phyloP scores from a whole-genome alignment of 2,113 vertebrate species.

The Pterophyllum scalare region DNA sequence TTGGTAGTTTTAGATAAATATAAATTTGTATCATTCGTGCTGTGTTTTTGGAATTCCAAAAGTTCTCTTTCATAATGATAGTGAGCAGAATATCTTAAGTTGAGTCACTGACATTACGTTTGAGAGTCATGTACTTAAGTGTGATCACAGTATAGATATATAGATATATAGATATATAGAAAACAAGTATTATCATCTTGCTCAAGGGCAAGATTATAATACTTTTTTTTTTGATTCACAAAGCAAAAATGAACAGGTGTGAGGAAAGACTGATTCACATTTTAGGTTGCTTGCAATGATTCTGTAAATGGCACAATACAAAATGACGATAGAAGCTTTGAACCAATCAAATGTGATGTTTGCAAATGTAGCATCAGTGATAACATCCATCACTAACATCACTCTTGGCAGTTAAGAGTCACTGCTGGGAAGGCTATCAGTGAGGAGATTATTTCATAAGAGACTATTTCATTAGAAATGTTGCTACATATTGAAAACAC shows the following conservation, averaged over 20 bases:
- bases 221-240: too few species aligned
- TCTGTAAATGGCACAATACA: too few species aligned
- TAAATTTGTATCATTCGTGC: too few species aligned
- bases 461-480: constrained; percentile 52
- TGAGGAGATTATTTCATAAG: constrained; percentile 61
- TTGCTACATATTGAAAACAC: constrained; percentile 61
- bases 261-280: rapidly evolving
- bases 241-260: too few species aligned
- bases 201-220: not conserved
- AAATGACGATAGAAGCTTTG: not conserved
- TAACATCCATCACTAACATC: constrained; percentile 14
- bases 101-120: not conserved
- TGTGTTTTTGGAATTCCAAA: not conserved
- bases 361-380: not conserved
- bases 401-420: constrained; percentile 39
- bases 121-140: not conserved
- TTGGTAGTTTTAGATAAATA: not conserved
- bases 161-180: not conserved
- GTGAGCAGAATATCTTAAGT: not conserved
- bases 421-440: constrained; percentile 40
- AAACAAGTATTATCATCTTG: not conserved
- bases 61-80: not conserved
- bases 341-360: not conserved
- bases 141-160: not conserved
- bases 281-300: not conserved